Evolutionary conservation across 2,113 vertebrate species (phyloP).

Genomic region (Brachypodius melanocephalos): DNA sequence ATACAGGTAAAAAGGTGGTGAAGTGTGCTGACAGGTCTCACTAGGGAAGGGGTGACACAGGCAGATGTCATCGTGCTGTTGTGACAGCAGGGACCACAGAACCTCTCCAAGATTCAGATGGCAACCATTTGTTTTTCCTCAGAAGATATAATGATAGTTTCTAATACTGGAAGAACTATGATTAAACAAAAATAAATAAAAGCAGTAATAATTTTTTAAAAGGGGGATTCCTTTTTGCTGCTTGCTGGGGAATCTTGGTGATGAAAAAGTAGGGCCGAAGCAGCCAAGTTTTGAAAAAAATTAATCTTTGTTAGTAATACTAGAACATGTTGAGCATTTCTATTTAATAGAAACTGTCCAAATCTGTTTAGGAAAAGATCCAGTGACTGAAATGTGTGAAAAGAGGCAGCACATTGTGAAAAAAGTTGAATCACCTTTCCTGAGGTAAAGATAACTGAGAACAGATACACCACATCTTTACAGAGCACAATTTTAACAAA

Average conservation of each 20-base stretch:
- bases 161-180: background rate
- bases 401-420: background rate
- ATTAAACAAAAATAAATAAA: background rate
- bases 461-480: background rate
- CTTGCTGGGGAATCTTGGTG: background rate
- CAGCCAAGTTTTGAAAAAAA: background rate
- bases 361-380: background rate
- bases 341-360: background rate
- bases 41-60: background rate
- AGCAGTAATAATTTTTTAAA: background rate
- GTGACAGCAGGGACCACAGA: background rate
- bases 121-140: background rate
- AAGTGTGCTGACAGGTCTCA: background rate
- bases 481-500: background rate
- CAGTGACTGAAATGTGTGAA: background rate
- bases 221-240: accelerated
- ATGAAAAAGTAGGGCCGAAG: background rate
- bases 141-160: background rate
- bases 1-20: background rate
- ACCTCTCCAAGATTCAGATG: background rate
- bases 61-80: background rate
- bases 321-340: background rate
- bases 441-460: background rate
- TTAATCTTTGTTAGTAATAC: background rate
- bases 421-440: background rate